Percentiles rank a stretch among this genome's conserved stretches.
These are phyloP conservation scores for Erpetoichthys calabaricus DNA, from an alignment of 2,797 vertebrate genomes.

Conservation along the genomic window DNA sequence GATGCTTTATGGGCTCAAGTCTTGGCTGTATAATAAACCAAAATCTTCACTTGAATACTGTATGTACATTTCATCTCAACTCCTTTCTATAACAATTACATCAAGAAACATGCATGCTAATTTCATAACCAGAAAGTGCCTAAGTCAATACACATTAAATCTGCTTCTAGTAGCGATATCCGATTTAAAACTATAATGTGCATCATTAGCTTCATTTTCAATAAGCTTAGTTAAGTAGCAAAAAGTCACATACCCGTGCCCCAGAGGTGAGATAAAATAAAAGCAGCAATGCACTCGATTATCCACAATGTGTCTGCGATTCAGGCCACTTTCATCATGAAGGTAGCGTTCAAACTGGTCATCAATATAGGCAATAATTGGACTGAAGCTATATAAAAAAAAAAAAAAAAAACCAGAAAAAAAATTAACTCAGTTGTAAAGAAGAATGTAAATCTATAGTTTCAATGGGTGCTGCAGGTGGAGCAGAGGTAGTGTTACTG, in stretches of 20 bases:
- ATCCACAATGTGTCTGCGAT: constrained; percentile 86
- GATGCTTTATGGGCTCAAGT: too few species aligned
- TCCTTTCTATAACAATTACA: too few species aligned
- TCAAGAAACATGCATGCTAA: too few species aligned
- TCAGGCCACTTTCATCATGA: constrained; percentile 91
- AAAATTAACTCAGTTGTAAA: neutral
- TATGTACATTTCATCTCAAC: too few species aligned
- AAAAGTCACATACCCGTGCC: constrained; percentile 69
- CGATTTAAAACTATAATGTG: neutral
- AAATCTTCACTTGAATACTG: too few species aligned
- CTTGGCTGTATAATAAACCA: too few species aligned
- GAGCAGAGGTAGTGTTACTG: too few species aligned
- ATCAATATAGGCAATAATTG: constrained; percentile 92
- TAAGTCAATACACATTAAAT: too few species aligned
- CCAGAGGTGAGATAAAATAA: constrained; percentile 94
- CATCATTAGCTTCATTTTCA: neutral
- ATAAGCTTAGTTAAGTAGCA: neutral
- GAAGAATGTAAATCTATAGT: neutral
- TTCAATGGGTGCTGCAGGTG: too few species aligned
- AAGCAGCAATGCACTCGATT: constrained; percentile 97
- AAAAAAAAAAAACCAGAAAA: fast-evolving
- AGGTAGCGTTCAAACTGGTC: constrained; percentile 97
- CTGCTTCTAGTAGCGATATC: too few species aligned
- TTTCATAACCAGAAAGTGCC: too few species aligned
- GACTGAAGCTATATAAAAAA: constrained; percentile 70